Conservation (phyloP, 2,113 vertebrate species). For the Ondatra zibethicus region DNA sequence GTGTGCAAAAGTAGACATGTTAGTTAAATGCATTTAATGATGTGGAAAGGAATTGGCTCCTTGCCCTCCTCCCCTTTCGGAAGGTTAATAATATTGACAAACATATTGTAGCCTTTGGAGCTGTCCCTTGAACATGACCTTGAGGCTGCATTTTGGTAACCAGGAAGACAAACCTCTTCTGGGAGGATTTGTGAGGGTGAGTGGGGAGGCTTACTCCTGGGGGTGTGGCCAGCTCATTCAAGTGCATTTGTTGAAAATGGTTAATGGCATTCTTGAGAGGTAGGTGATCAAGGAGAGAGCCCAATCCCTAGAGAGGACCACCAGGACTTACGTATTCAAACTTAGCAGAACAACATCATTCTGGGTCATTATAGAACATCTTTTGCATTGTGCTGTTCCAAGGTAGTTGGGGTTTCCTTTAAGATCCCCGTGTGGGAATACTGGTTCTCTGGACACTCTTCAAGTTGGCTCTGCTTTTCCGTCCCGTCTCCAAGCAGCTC, state of each 20-base stretch:
- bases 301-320: background rate
- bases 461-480: conserved; percentile 45
- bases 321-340: background rate
- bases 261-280: background rate
- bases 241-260: background rate
- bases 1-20: background rate
- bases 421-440: background rate
- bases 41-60: background rate
- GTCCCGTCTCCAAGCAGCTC: background rate
- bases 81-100: background rate
- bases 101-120: background rate
- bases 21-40: background rate
- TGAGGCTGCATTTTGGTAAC: background rate
- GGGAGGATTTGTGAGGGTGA: background rate
- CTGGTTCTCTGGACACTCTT: conserved; percentile 46
- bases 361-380: background rate
- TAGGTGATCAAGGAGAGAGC: background rate
- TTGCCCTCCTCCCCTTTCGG: background rate
- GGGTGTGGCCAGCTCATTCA: background rate
- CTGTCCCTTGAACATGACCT: background rate
- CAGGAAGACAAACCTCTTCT: background rate
- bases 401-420: background rate
- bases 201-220: background rate
- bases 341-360: background rate
- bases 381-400: background rate